phyloP scores from a whole-genome alignment of 2,888 invertebrate species.

The Amphimallon solstitiale region DNA sequence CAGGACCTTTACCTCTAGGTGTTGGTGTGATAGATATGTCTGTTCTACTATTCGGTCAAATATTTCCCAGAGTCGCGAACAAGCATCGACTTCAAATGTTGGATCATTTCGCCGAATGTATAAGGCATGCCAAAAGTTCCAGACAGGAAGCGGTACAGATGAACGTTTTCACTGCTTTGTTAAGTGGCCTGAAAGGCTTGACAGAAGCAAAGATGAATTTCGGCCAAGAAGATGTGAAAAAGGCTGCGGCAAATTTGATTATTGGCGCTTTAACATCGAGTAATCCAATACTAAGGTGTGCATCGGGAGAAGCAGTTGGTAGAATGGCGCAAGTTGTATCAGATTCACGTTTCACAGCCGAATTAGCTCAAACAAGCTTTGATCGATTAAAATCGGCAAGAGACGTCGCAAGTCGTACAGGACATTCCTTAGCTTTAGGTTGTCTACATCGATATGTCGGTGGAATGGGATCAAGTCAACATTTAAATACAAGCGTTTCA shows the following conservation, averaged over 20 bases:
- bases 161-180: constrained; percentile 93
- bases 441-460: constrained; percentile 96
- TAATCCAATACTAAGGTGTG: constrained; percentile 86
- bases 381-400: constrained; percentile 86
- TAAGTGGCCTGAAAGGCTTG: constrained; percentile 88
- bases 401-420: constrained; percentile 87
- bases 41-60: constrained; percentile 89
- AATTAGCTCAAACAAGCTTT: constrained; percentile 89
- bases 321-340: constrained; percentile 90
- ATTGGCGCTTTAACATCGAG: constrained; percentile 79
- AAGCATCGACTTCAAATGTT: constrained; percentile 98
- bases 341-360: constrained; percentile 88
- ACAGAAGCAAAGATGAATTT: constrained; percentile 87
- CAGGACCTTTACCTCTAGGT: constrained; percentile 89
- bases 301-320: constrained; percentile 95
- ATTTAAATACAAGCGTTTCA: constrained; percentile 92
- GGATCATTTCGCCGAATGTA: constrained; percentile 95
- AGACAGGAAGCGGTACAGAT: constrained; percentile 95
- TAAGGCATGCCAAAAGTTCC: constrained; percentile 90
- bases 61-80: constrained; percentile 93
- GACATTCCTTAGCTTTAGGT: constrained; percentile 92
- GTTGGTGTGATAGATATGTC: constrained; percentile 97
- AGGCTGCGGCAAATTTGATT: constrained; percentile 82
- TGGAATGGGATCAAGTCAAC: constrained; percentile 95
- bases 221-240: constrained; percentile 91